phyloP scores from a whole-genome alignment of 1,140 invertebrate species.

The Meloidogyne chitwoodi region DNA sequence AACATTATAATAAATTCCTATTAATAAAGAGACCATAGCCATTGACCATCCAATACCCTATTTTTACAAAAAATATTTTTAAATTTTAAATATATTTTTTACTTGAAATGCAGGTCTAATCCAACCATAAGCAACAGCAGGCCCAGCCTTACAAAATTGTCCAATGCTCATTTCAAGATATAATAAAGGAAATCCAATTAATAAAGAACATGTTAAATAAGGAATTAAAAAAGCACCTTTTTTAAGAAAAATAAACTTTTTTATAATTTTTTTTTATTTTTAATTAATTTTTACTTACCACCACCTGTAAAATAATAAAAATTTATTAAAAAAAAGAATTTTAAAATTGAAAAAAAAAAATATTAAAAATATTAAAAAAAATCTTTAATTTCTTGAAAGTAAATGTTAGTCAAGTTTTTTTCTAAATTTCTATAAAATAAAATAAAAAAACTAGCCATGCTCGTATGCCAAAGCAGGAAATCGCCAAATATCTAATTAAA shows the following conservation, averaged over 20 bases:
- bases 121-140: slow-evolving; percentile 39
- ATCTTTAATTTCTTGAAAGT: too few species aligned
- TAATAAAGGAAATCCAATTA: slow-evolving; percentile 38
- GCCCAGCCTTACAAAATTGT: slow-evolving; percentile 29
- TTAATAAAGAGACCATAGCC: slow-evolving; percentile 35
- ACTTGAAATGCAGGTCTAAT: slow-evolving; percentile 33
- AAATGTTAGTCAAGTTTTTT: background rate
- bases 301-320: slow-evolving; percentile 4
- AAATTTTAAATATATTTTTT: background rate
- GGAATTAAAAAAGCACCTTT: slow-evolving; percentile 37
- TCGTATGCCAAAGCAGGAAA: slow-evolving; percentile 36
- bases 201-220: slow-evolving; percentile 34
- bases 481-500: slow-evolving; percentile 31
- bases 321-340: slow-evolving; percentile 1
- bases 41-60: slow-evolving; percentile 40
- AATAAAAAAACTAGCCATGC: slow-evolving; percentile 23
- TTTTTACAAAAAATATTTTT: background rate
- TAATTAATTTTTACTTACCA: background rate
- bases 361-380: too few species aligned
- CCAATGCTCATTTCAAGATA: slow-evolving; percentile 36
- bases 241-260: too few species aligned
- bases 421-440: slow-evolving; percentile 1
- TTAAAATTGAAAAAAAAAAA: too few species aligned
- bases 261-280: background rate
- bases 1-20: slow-evolving; percentile 49